These are phyloP conservation scores for Excalfactoria chinensis DNA, from an alignment of 2,113 vertebrate genomes.

Conservation along the genomic window DNA sequence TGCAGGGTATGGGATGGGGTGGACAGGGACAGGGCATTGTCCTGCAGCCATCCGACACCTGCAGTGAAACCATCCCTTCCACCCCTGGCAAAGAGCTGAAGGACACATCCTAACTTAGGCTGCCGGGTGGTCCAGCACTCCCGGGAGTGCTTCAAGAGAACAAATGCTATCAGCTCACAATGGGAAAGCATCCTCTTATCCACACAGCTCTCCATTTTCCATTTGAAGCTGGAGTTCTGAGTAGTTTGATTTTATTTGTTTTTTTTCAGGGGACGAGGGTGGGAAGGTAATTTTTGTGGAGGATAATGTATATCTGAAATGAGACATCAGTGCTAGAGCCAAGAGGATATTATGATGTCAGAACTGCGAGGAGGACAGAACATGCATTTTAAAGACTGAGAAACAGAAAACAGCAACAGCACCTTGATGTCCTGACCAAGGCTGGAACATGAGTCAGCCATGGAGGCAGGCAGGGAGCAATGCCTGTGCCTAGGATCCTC, in stretches of 20 bases:
- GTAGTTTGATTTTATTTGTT: background rate
- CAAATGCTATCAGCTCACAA: background rate
- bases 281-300: conserved; percentile 56
- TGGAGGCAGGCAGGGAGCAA: background rate
- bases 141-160: background rate
- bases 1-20: background rate
- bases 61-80: background rate
- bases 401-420: fast-evolving
- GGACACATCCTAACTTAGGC: background rate
- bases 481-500: background rate
- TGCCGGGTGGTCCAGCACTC: background rate
- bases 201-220: background rate
- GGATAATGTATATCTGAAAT: conserved; percentile 43
- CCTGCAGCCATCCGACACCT: background rate
- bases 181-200: conserved; percentile 16
- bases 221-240: conserved; percentile 38
- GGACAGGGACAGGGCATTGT: background rate
- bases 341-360: conserved; percentile 38
- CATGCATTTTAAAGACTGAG: background rate
- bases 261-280: conserved; percentile 38
- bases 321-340: conserved; percentile 20
- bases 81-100: background rate
- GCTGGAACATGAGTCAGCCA: background rate
- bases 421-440: background rate
- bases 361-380: conserved; percentile 15